phyloP scores from a whole-genome alignment of 2,888 invertebrate genomes.

The Onthophagus sagittarius region DNA sequence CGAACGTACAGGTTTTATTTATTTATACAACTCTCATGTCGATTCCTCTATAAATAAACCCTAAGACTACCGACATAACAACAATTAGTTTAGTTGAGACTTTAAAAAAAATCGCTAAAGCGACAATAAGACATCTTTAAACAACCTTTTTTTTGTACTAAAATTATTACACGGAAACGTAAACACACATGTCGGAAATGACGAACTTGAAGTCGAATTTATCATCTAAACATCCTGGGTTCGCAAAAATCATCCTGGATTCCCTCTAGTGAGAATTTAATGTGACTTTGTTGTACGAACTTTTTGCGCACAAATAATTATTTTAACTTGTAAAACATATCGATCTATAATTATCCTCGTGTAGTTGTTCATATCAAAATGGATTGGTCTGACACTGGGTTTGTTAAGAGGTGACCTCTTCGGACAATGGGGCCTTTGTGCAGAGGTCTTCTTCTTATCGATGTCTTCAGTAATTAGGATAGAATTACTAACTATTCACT shows the following conservation, averaged over 20 bases:
- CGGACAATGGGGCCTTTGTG: not conserved
- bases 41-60: no score
- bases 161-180: not conserved
- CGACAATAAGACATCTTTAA: not conserved
- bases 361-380: not conserved
- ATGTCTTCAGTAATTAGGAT: not conserved
- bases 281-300: not conserved
- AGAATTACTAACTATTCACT: not conserved
- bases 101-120: not conserved
- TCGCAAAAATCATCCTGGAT: not conserved
- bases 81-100: not conserved
- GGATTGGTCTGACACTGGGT: not conserved
- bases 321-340: not conserved
- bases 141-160: not conserved
- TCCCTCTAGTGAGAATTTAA: not conserved
- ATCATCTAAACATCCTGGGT: not conserved
- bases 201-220: not conserved
- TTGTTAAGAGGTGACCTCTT: not conserved
- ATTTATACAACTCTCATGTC: no score
- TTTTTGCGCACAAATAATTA: not conserved
- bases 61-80: no score
- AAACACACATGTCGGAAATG: not conserved
- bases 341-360: not conserved
- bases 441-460: not conserved
- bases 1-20: no score